phyloP scores from a whole-genome alignment of 1,140 invertebrate species.

The Bradysia coprophila region DNA sequence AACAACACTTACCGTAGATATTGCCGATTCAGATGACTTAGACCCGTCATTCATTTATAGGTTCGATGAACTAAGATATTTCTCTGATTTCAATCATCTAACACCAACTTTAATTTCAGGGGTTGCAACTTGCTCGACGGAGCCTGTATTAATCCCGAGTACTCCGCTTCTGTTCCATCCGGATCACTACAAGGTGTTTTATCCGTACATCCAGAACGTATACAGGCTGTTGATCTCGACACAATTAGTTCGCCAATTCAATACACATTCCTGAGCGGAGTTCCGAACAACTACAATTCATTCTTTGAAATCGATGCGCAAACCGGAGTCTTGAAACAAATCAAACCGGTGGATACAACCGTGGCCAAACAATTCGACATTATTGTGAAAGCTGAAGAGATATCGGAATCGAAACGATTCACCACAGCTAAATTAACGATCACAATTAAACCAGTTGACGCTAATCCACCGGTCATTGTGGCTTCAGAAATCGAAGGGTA shows the following conservation, averaged over 20 bases:
- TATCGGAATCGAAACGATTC: conserved; percentile 51
- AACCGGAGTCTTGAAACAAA: conserved; percentile 62
- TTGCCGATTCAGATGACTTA: conserved; percentile 76
- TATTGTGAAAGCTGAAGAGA: conserved; percentile 67
- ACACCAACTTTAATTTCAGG: neutral
- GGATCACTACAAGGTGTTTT: conserved; percentile 63
- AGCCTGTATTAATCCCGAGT: conserved; percentile 67
- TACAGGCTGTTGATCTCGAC: conserved; percentile 75
- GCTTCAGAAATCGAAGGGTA: conserved; percentile 53
- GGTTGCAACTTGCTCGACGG: conserved; percentile 60
- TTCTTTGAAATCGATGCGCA: conserved; percentile 70
- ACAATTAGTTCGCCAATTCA: conserved; percentile 61
- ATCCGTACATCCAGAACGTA: conserved; percentile 67
- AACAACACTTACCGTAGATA: conserved; percentile 67
- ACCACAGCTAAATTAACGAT: conserved; percentile 66
- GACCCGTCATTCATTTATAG: conserved; percentile 74
- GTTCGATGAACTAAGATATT: neutral
- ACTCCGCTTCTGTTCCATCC: conserved; percentile 57
- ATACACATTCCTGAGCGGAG: conserved; percentile 65
- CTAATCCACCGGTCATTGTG: conserved; percentile 59
- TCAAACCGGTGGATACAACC: conserved; percentile 57
- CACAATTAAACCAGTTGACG: conserved; percentile 64
- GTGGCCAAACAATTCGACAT: conserved; percentile 39
- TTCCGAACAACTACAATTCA: conserved; percentile 49
- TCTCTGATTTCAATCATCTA: neutral